A percentile compares a stretch with the other conserved stretches of the same genome.
phyloP scores from a whole-genome alignment of 23 tunicate genomes.

The Styela clava region DNA sequence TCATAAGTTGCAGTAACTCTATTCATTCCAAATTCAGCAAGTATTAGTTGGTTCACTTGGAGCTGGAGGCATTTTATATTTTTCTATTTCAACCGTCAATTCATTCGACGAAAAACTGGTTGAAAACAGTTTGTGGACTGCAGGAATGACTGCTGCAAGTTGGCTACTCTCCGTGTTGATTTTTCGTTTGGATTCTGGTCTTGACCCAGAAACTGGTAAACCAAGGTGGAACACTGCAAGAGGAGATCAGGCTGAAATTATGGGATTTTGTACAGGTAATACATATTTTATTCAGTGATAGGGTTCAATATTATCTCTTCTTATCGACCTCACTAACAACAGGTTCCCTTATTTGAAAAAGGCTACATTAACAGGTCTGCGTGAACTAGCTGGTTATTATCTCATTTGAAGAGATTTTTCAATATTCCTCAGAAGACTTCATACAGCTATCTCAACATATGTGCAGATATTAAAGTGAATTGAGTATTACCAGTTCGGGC shows the following conservation, averaged over 20 bases:
- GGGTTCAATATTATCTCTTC: too few species aligned
- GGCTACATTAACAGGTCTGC: too few species aligned
- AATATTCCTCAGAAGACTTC: too few species aligned
- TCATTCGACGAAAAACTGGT: slow-evolving; percentile 39
- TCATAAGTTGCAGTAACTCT: background rate
- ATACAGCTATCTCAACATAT: too few species aligned
- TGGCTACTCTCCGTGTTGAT: slow-evolving; percentile 33
- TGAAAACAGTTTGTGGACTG: background rate
- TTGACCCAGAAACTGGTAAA: slow-evolving; percentile 44
- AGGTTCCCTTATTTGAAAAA: too few species aligned
- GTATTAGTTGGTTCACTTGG: slow-evolving; percentile 43
- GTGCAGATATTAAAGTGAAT: too few species aligned
- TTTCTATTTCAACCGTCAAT: slow-evolving; percentile 8
- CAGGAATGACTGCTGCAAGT: background rate
- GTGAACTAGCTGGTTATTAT: too few species aligned
- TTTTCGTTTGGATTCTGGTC: slow-evolving; percentile 48
- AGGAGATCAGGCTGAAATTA: slow-evolving; percentile 75
- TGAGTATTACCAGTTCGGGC: too few species aligned
- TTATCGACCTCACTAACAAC: too few species aligned
- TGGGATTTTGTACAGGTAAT: slow-evolving; percentile 85
- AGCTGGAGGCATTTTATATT: slow-evolving; percentile 13
- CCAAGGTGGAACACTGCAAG: slow-evolving; percentile 74
- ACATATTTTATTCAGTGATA: too few species aligned
- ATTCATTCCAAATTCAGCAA: slow-evolving; percentile 26
- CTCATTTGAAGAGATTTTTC: too few species aligned